A percentile compares a stretch with the other conserved stretches of the same genome.
These are phyloP conservation scores for Eciton burchellii DNA, from an alignment of 1,140 invertebrate species.

Conservation along the genomic window DNA sequence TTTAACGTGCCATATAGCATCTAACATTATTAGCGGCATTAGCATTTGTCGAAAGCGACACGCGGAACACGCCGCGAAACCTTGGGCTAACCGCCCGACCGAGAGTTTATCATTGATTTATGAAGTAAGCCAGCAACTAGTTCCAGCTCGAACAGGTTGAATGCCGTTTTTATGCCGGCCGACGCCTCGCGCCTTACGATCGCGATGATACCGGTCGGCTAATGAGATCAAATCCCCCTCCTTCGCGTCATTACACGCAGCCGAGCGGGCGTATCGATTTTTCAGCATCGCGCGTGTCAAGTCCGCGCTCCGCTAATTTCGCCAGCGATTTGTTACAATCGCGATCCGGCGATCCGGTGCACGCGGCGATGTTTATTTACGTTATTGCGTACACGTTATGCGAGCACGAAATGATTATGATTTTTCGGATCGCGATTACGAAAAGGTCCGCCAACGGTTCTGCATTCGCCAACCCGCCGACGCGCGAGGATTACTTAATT, in stretches of 20 bases:
- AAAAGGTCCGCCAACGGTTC: neutral
- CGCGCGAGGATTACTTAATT: neutral
- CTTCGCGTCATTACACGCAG: neutral
- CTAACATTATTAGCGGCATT: neutral
- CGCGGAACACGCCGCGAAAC: constrained; percentile 25
- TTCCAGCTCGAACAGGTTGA: constrained; percentile 51
- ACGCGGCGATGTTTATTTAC: neutral
- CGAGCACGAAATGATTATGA: constrained; percentile 17
- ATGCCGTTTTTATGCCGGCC: constrained; percentile 21
- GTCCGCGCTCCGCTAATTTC: neutral
- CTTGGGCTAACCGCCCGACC: constrained; percentile 22
- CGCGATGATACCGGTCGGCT: constrained; percentile 18
- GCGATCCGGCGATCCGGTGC: neutral
- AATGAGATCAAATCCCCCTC: constrained; percentile 50
- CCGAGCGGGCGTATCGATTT: neutral
- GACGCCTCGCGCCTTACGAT: neutral
- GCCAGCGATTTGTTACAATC: neutral
- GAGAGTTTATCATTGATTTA: constrained; percentile 56
- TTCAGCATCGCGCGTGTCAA: neutral
- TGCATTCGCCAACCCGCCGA: neutral
- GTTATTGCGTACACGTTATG: neutral
- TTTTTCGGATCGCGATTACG: too few relatives aligned
- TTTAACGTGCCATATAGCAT: neutral
- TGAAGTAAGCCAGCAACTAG: constrained; percentile 43
- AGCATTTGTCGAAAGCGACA: constrained; percentile 34